Evolutionary conservation across 2,113 vertebrate species (phyloP), one percentile per base, ranked within the genome.

Genomic region (Mionectes macconnelli): DNA sequence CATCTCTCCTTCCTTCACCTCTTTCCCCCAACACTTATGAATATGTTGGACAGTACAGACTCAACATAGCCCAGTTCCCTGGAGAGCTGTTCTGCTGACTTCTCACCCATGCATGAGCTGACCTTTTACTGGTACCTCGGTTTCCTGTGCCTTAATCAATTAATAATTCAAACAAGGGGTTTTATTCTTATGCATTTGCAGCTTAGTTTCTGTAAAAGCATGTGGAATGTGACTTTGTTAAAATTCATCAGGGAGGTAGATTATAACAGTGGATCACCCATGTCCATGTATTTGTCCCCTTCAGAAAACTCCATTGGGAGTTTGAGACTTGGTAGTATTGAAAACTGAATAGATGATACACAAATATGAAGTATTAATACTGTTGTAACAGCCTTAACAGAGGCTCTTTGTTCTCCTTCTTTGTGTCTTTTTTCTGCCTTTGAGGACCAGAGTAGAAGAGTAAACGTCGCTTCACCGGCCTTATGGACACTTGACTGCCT

Each of bases 101-200:
- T 67, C 23, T 81, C 5, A 7, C 2, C 9, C 1, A 4, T 11
- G 4, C 0, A 0, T 8, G 47, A 68, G 21, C 14, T 56, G 33
- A 22, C 0, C 6, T 15, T 89, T 80, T 63, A 42, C 27, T 47
- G 22, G 45, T 42, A 1, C 30, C 22, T 39, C 10, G 40, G 15
- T 53, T 84, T 92, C 21, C 28, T 57, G 27, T 30, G 37, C 37
- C 16, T 72, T 30, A 72, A 49, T 56, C 12, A 42, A 24, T 22
- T 45, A 50, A 66, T 63, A 53, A 72, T 63, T 57, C 21, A 67
- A 72, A 79, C 4, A 14, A 15, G 9, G 13, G 3, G 0, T 10
- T 57, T 59, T 37, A 23, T 39, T 20, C 68, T 53, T 53, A 11
- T 16, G 14, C 45, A 55, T 18, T 33, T 3, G 0, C 18, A 70